Evolutionary conservation across 2,797 vertebrate genomes (phyloP), one percentile per base, ranked within the genome.

Genomic region (Argentina silus): DNA sequence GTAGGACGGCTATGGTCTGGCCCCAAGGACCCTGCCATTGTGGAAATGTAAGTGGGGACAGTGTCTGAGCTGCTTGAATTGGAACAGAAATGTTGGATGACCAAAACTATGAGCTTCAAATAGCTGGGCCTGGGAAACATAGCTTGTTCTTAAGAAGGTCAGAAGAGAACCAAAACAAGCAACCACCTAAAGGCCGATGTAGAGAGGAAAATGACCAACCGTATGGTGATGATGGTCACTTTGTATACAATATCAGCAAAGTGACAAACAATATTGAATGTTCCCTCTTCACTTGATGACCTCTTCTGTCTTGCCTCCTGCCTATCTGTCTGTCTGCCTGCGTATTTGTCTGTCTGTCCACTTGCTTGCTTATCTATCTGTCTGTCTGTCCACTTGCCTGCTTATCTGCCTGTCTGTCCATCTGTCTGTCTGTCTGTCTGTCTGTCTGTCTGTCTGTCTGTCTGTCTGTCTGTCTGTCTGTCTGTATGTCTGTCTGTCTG

Each of bases 61-160:
- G 84, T 87, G 90, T 90, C 87, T 90, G 88, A 90, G 90, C 87
- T 84, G 83, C 85, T 84, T 83, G 83, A 91, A 88, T 81, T 91
- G 90, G 91, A 92, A 85, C 85, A 89, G 89, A 53, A 75, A 92
- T 83, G 83, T 89, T 88, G 83, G 87, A 92, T 87, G 90, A 93
- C 91, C 92, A 92, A 93, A 93, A 92, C 84, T 92, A 92, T 92
- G 91, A 91, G 90, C 92, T 92, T 90, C 89, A 93, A 93, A 93
- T 93, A 93, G 91, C 91, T 84, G 82, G 90, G 86, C 86, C 90
- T 93, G 92, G 91, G 92, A 93, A 93, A 92, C 91, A 92, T 91
- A 85, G 88, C 90, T 82, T 90, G 90, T 89, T 93, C 90, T 86
- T 87, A 87, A 88, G 81, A 82, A 92, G 90, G 90, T 92, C 90